phyloP scores from a whole-genome alignment of 1,140 invertebrate genomes.

The Drosophila ironensis region DNA sequence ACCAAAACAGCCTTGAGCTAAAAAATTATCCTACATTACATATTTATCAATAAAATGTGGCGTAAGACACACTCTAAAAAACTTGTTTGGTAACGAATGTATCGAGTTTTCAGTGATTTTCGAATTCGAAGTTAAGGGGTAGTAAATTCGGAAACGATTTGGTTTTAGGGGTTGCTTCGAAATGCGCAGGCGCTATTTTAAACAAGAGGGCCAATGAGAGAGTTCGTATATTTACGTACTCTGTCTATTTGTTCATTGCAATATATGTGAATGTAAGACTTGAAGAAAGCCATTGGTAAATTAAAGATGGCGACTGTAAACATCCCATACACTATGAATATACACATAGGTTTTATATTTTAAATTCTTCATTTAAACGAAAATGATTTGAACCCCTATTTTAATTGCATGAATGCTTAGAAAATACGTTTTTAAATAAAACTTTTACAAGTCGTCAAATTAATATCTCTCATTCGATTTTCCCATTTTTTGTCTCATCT shows the following conservation, averaged over 20 bases:
- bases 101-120: not conserved
- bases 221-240: slow-evolving; percentile 26
- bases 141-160: slow-evolving; percentile 13
- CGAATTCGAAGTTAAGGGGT: slow-evolving; percentile 22
- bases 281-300: slow-evolving; percentile 51
- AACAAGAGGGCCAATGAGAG: slow-evolving; percentile 65
- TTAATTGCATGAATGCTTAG: too few relatives aligned
- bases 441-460: too few relatives aligned
- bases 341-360: not conserved
- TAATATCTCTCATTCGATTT: too few relatives aligned
- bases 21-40: too few relatives aligned
- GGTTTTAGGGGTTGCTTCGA: slow-evolving; percentile 40
- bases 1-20: too few relatives aligned
- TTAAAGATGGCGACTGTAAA: slow-evolving; percentile 67
- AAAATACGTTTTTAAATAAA: too few relatives aligned
- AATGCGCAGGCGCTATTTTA: slow-evolving; percentile 56
- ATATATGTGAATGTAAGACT: slow-evolving; percentile 17
- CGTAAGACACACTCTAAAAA: too few relatives aligned
- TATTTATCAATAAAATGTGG: too few relatives aligned
- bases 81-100: too few relatives aligned
- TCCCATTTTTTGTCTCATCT: too few relatives aligned
- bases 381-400: not conserved
- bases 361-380: not conserved
- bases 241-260: slow-evolving; percentile 22
- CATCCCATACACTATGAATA: slow-evolving; percentile 22